These are phyloP conservation scores for Dendrolimus houi DNA, from an alignment of 2,888 invertebrate species.

Conservation along the genomic window DNA sequence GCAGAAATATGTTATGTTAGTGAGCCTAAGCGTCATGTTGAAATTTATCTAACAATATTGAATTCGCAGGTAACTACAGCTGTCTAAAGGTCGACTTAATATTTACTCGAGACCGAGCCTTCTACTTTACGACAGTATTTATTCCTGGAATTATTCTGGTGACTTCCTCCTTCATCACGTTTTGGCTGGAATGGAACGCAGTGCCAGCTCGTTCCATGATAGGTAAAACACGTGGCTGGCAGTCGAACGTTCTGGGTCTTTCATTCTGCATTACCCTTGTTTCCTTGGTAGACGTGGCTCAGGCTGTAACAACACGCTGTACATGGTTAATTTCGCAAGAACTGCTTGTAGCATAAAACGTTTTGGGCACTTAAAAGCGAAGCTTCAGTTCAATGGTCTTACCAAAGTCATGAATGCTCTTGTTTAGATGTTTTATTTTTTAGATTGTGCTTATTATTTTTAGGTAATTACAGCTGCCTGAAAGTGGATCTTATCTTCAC, in stretches of 20 bases:
- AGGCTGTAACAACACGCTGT: constrained; percentile 66
- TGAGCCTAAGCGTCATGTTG: constrained; percentile 12
- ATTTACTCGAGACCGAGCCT: constrained; percentile 91
- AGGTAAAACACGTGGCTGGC: constrained; percentile 77
- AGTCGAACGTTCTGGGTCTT: constrained; percentile 57
- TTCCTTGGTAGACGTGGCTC: constrained; percentile 57
- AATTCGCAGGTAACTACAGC: constrained; percentile 89
- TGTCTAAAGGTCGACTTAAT: constrained; percentile 91
- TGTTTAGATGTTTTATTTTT: constrained; percentile 44
- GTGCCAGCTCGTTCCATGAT: constrained; percentile 94
- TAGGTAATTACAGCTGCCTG: constrained; percentile 97
- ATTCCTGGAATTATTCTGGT: constrained; percentile 93
- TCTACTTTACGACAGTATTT: constrained; percentile 94
- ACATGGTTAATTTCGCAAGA: constrained; percentile 37
- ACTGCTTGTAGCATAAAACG: constrained; percentile 34
- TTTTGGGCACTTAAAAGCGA: constrained; percentile 36
- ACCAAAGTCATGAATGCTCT: constrained; percentile 26
- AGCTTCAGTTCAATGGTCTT: constrained; percentile 14
- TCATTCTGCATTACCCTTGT: constrained; percentile 41
- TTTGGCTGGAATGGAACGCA: constrained; percentile 94
- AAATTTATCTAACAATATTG: constrained; percentile 50
- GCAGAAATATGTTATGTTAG: neutral
- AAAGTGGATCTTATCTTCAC: constrained; percentile 96
- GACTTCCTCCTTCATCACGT: constrained; percentile 90
- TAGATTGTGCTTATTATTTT: constrained; percentile 64